Evolutionary conservation across 2,888 invertebrate genomes (phyloP).

Genomic region (Nowickia ferox): DNA sequence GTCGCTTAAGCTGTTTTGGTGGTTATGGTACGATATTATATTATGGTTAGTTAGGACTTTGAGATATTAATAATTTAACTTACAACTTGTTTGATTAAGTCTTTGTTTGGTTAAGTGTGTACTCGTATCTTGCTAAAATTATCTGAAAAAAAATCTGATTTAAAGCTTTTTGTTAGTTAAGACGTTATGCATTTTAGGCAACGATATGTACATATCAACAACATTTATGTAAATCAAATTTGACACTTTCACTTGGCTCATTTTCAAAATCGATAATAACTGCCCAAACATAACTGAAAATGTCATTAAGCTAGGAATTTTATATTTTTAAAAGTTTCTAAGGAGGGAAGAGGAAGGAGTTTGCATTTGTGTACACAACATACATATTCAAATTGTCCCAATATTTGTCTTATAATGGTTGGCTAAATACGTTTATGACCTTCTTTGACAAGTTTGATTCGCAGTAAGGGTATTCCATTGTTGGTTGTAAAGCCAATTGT

Average conservation of each 20-base stretch:
- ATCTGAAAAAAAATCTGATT: too few species aligned
- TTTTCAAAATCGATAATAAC: slow-evolving; percentile 46
- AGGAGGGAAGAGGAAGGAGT: background rate
- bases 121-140: too few species aligned
- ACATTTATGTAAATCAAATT: slow-evolving; percentile 3
- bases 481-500: background rate
- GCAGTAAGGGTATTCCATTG: background rate
- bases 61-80: too few species aligned
- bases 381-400: slow-evolving; percentile 1
- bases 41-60: too few species aligned
- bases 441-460: slow-evolving; percentile 4
- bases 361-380: background rate
- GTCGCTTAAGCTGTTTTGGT: too few species aligned
- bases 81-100: too few species aligned
- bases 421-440: background rate
- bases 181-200: too few species aligned
- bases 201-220: background rate
- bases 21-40: too few species aligned
- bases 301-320: slow-evolving; percentile 3
- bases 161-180: too few species aligned
- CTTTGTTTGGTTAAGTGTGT: too few species aligned
- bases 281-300: slow-evolving; percentile 5
- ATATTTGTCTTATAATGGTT: slow-evolving; percentile 16
- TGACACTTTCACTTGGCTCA: slow-evolving; percentile 16
- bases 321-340: background rate